Base-by-base conservation (phyloP, 1,140 invertebrate species). In the Aphis craccivora region DNA sequence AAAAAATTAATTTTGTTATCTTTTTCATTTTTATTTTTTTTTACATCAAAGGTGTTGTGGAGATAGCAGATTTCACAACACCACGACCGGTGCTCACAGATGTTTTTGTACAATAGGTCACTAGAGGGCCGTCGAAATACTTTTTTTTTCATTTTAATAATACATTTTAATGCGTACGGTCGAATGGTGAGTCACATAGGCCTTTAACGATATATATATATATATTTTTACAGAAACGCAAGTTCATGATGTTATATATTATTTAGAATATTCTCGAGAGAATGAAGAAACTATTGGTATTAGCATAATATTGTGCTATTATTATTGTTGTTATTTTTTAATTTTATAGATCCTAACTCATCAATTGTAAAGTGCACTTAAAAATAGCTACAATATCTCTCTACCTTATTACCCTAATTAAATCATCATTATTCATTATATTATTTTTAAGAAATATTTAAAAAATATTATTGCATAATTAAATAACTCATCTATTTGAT, bases 1-100 rank as follows among this genome's bases (percentile, higher is more conserved):
- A 1, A 48, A 48, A 48, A 87, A 87, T 87, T 87, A 87, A 48
- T 87, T 84, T 45, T n/a, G 43, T 87, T 87, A 45, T n/a, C 43
- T 30, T 87, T 87, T 45, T 86, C 43, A 20, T 48, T 45, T 48
- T 87, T 48, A 8, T 84, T 45, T 43, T 48, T 45, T 86, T 87
- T 45, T 45, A 87, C 84, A 87, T 87, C 84, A 87, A 87, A 45
- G 11, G 43, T 87, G 43, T 40, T 40, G 37, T 23, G 6, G 76
- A n/a, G 60, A 76, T n/a, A n/a, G 60, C 14, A n/a, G 30, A n/a
- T 76, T n/a, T 76, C 60, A 76, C n/a, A 76, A 20, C 60, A 76
- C 60, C 60, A 5, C 60, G 60, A 76, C 60, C 30, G 30, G n/a
- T 76, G 60, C 60, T 76, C 14, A n/a, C 60, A 76, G 60, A 76